Conservation (phyloP, 1,140 invertebrate species). For the Bombus huntii region DNA sequence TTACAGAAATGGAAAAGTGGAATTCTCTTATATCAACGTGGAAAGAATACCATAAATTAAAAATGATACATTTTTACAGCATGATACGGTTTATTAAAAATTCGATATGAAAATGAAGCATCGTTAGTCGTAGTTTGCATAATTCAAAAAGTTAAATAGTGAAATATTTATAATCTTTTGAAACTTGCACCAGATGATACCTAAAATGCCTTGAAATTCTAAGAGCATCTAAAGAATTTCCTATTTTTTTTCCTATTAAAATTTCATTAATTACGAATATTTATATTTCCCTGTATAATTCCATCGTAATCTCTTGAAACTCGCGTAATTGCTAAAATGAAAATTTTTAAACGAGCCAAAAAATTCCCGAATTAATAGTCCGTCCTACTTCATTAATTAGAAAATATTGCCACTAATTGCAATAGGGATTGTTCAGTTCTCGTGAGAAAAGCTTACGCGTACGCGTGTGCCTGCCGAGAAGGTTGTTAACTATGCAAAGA, state of each 20-base stretch:
- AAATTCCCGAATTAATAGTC: neutral
- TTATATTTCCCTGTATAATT: too few relatives aligned
- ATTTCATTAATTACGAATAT: too few relatives aligned
- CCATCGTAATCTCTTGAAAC: too few relatives aligned
- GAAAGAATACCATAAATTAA: too few relatives aligned
- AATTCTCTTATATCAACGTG: neutral
- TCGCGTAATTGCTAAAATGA: rapidly evolving
- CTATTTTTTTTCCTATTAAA: too few relatives aligned
- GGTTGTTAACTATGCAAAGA: constrained; percentile 1
- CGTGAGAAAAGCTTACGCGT: neutral
- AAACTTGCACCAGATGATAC: too few relatives aligned
- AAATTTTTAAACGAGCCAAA: neutral
- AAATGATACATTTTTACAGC: too few relatives aligned
- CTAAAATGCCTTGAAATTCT: too few relatives aligned
- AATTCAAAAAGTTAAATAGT: neutral
- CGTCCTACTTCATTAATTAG: neutral
- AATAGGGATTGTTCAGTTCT: neutral
- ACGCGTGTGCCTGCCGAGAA: neutral
- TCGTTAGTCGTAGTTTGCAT: neutral
- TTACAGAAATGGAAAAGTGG: neutral
- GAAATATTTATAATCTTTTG: neutral
- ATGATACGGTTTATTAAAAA: neutral
- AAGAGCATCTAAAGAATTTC: too few relatives aligned
- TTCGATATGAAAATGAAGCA: neutral
- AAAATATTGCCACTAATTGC: neutral